Percentiles rank a stretch among this genome's conserved stretches.
phyloP scores from a whole-genome alignment of 2,888 invertebrate species.

The Leucoma salicis region DNA sequence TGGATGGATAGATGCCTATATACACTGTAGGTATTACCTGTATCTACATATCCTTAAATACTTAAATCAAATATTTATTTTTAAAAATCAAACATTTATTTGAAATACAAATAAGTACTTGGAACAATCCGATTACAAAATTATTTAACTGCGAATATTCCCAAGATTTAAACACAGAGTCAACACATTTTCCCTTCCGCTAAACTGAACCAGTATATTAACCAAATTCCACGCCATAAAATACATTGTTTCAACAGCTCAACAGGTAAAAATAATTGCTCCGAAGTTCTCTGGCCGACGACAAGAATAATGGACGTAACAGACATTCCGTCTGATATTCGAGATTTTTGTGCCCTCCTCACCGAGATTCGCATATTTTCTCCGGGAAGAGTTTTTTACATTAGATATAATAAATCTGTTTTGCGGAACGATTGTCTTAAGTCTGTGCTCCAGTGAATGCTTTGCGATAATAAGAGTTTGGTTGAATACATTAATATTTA shows the following conservation, averaged over 20 bases:
- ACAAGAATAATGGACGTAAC: conserved; percentile 38
- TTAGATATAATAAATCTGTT: conserved; percentile 49
- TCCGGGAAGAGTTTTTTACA: conserved; percentile 42
- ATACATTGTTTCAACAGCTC: conserved; percentile 47
- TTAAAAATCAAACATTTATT: too few species aligned
- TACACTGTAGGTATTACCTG: too few species aligned
- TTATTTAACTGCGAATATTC: conserved; percentile 32
- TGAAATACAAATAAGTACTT: conserved; percentile 9
- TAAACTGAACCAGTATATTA: conserved; percentile 49
- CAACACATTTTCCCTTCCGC: conserved; percentile 45
- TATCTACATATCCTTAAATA: too few species aligned
- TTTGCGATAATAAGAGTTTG: conserved; percentile 27
- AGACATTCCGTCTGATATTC: conserved; percentile 35
- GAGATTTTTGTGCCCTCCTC: conserved; percentile 42
- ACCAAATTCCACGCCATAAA: conserved; percentile 52
- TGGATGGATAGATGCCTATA: too few species aligned
- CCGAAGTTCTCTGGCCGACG: conserved; percentile 35
- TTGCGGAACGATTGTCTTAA: conserved; percentile 40
- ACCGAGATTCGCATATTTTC: conserved; percentile 44
- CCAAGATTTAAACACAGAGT: conserved; percentile 33
- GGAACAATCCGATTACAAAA: conserved; percentile 29
- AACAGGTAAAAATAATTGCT: conserved; percentile 62
- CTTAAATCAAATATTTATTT: too few species aligned
- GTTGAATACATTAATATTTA: too few species aligned
- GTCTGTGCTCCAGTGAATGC: conserved; percentile 18